Base-by-base conservation (phyloP, 2,888 invertebrate species). In the Harpalus rufipes region DNA sequence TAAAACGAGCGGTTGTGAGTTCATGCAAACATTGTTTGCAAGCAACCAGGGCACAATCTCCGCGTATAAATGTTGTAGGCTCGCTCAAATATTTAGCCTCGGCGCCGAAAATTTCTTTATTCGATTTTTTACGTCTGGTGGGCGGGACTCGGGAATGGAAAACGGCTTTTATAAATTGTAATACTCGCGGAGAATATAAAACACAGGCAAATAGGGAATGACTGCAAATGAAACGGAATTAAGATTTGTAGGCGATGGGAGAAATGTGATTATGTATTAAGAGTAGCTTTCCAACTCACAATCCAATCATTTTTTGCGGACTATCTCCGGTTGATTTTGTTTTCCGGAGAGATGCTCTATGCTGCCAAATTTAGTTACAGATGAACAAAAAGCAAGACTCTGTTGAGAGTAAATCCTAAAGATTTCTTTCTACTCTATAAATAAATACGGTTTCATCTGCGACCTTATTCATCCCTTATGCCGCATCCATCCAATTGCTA, bases 31-130 rank as follows among this genome's bases (percentile, higher is more conserved):
- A 78, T 56, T 58, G 78, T 78, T 78, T 78, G 58, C 78, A 76
- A 76, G 56, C 78, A 58, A 58, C 25, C 32, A 56, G 58, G 78
- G 56, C 25, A 58, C 25, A 78, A 51, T 51, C 58, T 56, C 56
- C 32, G 56, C 51, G 18, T 74, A 78, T 78, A 59, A 78, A 78
- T 78, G 78, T 78, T 78, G 78, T 58, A 78, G 32, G 32, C 10
- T 32, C 78, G 78, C 78, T 78, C 78, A 78, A 78, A 78, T 78
- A 78, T 78, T 78, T 59, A 56, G 78, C 8, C 56, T 16, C 25
- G 65, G 44, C 81, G 65, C 65, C 81, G 65, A 81, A 81, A 81
- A 68, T 68, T 81, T 81, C 65, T 81, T 81, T 81, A 81, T 81
- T 68, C 81, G 68, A 81, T 81, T 81, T 81, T 81, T 81, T 81